Conservation (phyloP, 2,888 invertebrate species). For the Metacarcinus magister region DNA sequence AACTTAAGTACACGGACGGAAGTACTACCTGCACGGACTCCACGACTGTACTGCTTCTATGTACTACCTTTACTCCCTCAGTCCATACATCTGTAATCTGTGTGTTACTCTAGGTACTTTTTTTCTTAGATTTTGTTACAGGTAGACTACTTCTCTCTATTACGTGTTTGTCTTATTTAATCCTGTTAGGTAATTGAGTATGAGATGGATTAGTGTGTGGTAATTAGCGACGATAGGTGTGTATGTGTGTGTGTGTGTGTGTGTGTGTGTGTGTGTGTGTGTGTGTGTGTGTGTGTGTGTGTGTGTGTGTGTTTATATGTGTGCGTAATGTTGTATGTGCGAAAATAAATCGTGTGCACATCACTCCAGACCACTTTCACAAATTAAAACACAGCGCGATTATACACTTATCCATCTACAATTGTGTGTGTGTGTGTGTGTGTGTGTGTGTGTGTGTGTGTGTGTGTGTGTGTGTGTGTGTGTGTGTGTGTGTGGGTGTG, state of each 20-base stretch:
- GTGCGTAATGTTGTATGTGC: background rate
- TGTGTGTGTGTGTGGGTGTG: constrained; percentile 44
- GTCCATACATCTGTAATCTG: too few relatives aligned
- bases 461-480: constrained; percentile 46
- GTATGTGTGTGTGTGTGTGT: too few relatives aligned
- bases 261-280: too few relatives aligned
- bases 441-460: constrained; percentile 48
- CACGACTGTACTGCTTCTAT: background rate
- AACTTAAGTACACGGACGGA: background rate
- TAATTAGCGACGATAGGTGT: background rate
- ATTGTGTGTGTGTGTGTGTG: constrained; percentile 12
- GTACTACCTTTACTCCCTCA: too few relatives aligned
- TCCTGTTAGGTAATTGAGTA: too few relatives aligned
- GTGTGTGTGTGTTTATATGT: background rate
- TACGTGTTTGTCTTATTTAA: too few relatives aligned
- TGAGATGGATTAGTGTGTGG: too few relatives aligned
- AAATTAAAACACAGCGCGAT: background rate
- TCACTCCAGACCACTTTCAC: background rate
- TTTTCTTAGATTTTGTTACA: too few relatives aligned
- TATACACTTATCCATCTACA: background rate
- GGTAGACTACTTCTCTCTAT: too few relatives aligned
- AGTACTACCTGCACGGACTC: background rate
- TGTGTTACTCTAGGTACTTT: too few relatives aligned
- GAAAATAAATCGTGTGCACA: background rate
- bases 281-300: too few relatives aligned